Base-by-base conservation (phyloP, 2,888 invertebrate genomes). In the Athripsodes cinereus region DNA sequence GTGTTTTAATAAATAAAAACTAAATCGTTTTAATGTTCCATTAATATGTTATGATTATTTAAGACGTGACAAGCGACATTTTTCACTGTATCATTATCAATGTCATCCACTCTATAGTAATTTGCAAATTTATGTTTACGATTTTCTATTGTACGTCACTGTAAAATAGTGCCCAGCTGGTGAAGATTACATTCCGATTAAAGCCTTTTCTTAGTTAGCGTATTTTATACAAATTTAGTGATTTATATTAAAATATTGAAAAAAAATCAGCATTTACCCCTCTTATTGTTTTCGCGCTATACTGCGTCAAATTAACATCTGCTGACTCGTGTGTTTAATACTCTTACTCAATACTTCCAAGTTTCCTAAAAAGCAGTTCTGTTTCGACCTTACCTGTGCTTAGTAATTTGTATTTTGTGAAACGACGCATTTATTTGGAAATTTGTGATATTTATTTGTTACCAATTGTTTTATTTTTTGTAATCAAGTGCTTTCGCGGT, bases 111-210 rank as follows among this genome's bases (percentile, higher is more conserved):
- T 55, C 49, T 21, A 34, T 21, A 47, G 53, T 53, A 54, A 51
- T 48, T 60, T 57, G 60, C 57, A 57, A 60, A 57, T 60, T 60
- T 60, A 53, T 60, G 60, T 60, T 60, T 60, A 60, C 60, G 57
- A 60, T 57, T 60, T 60, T 60, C 60, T 57, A 54, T n/a, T n/a
- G n/a, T 60, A 57, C 60, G 60, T 60, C 60, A 60, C 60, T 59
- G 53, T 51, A 40, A n/a, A n/a, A 40, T 13, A 40, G 40, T 13
- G 22, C 57, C 60, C 57, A 57, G 57, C 57, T 57, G 60, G 57
- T 57, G 57, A 57, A 53, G 57, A 57, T 52, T 57, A 60, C 60
- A 60, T 57, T 60, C 57, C 60, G 57, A 56, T 54, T 60, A 35
- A 56, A 60, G 60, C 57, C 53, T 53, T 35, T 52, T 51, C 53